Base-by-base conservation (phyloP, 2,113 vertebrate genomes). In the Baryphthengus martii region DNA sequence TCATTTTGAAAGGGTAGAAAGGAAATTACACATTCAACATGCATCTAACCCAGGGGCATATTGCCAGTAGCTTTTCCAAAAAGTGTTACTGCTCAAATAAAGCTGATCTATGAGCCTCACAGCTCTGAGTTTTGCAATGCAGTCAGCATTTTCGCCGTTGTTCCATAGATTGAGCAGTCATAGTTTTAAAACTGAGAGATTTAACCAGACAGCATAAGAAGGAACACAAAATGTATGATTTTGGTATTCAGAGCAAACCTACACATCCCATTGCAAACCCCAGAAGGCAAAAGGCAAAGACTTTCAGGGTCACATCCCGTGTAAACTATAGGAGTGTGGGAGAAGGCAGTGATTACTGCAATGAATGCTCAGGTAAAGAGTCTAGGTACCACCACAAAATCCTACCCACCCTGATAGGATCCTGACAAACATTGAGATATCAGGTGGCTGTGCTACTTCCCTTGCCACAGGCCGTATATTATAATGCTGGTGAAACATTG, bases 61-160 rank as follows among this genome's bases (percentile, higher is more conserved):
- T 11, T 81, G 70, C 85, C 58, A 70, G 89, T 47, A 90, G 53
- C 63, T 77, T 85, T 91, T 56, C 70, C 81, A 67, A 45, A 90
- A 90, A 93, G 53, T 20, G 68, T 89, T 95, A 90, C 81, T 82
- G 70, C 75, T 86, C 84, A 96, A 85, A 97, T 97, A 96, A 96
- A 96, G 81, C 93, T 96, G 96, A 97, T 93, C 77, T 95, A 92
- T 53, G 66, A 93, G 87, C 58, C 68, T 95, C 40, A 39, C 65
- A 91, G 58, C 81, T 80, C 72, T 56, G 53, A 35, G 75, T 91
- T 95, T 94, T 92, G 90, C 78, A 86, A 31, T 40, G 39, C 75
- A 90, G 96, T 94, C 96, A 96, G 90, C 90, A 93, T 79, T 95
- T 97, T 86, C 50, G 81, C 53, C 75, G 93, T 89, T 94, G 65